Evolutionary conservation across 2,113 vertebrate species (phyloP).

Genomic region (Callipepla californica): DNA sequence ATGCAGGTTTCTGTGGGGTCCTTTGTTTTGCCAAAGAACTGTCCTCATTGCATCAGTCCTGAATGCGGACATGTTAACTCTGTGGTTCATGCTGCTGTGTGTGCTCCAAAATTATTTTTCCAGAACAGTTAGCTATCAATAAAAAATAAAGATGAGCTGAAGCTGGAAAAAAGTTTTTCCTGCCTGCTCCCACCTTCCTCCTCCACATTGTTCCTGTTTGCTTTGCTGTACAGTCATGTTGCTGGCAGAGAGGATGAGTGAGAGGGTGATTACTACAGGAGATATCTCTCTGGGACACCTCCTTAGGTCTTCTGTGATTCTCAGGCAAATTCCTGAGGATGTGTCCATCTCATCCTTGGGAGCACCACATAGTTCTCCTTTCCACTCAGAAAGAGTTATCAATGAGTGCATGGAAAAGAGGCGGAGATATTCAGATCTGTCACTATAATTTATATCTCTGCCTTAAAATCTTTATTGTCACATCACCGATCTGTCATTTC

Average conservation of each 20-base stretch:
- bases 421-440: neutral
- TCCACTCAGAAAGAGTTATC: neutral
- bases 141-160: slow-evolving; percentile 33
- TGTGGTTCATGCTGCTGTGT: slow-evolving; percentile 49
- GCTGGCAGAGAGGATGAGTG: neutral
- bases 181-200: slow-evolving; percentile 30
- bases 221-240: neutral
- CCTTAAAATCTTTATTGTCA: neutral
- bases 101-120: slow-evolving; percentile 68
- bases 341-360: neutral
- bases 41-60: slow-evolving; percentile 64
- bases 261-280: neutral
- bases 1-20: slow-evolving; percentile 68
- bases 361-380: neutral
- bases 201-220: neutral
- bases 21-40: slow-evolving; percentile 72
- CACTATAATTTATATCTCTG: neutral
- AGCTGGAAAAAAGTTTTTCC: neutral
- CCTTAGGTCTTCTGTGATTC: neutral
- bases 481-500: neutral
- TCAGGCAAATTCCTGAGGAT: neutral
- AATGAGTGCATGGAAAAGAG: accelerated
- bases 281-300: neutral
- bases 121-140: slow-evolving; percentile 63
- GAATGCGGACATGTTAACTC: slow-evolving; percentile 44